phyloP scores from a whole-genome alignment of 2,888 invertebrate genomes.

The Schizotus pectinicornis region DNA sequence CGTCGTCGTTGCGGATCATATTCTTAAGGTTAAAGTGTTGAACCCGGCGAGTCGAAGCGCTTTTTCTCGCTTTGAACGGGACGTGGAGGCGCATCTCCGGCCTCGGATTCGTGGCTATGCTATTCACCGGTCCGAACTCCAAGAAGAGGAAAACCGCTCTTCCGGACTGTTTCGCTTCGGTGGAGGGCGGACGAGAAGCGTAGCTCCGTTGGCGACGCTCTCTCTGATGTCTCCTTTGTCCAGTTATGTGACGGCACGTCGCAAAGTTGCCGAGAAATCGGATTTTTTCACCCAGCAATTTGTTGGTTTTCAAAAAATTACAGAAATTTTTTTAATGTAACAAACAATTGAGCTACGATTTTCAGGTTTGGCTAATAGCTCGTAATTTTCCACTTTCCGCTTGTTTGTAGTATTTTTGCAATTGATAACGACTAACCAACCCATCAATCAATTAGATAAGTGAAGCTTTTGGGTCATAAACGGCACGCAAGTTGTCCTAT shows the following conservation, averaged over 20 bases:
- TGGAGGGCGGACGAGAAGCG: constrained; percentile 44
- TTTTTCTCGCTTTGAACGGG: constrained; percentile 12
- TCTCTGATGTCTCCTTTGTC: constrained; percentile 39
- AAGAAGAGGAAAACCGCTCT: constrained; percentile 45
- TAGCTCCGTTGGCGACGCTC: constrained; percentile 43
- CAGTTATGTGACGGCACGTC: constrained; percentile 43
- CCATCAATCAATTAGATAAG: too few species aligned
- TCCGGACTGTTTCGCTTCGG: constrained; percentile 50
- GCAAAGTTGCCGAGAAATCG: constrained; percentile 31
- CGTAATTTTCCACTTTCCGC: too few species aligned
- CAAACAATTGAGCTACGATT: too few species aligned
- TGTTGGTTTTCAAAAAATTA: background rate
- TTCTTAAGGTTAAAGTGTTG: constrained; percentile 21
- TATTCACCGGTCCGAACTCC: constrained; percentile 21
- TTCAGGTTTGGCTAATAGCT: too few species aligned
- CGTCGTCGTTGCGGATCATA: constrained; percentile 27
- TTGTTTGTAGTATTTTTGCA: background rate
- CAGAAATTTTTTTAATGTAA: too few species aligned
- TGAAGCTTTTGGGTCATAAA: too few species aligned
- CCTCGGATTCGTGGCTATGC: background rate
- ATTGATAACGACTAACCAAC: too few species aligned
- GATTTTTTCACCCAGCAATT: constrained; percentile 17
- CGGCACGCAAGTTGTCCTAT: too few species aligned
- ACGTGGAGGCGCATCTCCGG: constrained; percentile 7
- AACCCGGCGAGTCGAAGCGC: constrained; percentile 10